Percentiles rank a stretch among this genome's conserved stretches.
These are phyloP conservation scores for Cosmia trapezina DNA, from an alignment of 2,888 invertebrate genomes.

Conservation along the genomic window DNA sequence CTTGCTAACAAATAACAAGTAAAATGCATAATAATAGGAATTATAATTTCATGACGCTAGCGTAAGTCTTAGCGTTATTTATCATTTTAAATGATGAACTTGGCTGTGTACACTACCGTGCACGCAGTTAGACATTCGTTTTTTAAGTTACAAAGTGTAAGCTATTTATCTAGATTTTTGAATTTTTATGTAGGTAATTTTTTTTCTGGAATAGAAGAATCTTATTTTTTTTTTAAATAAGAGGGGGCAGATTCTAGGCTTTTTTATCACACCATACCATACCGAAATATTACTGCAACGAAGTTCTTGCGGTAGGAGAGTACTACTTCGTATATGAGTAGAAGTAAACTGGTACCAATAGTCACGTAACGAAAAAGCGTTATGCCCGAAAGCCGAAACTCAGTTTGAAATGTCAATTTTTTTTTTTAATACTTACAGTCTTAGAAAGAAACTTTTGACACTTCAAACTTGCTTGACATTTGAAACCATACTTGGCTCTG, in stretches of 20 bases:
- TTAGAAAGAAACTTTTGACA: no score
- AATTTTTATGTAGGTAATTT: not conserved
- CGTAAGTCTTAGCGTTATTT: not conserved
- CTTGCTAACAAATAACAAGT: slow-evolving; percentile 6
- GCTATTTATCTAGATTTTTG: not conserved
- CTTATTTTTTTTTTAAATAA: not conserved
- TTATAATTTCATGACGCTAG: not conserved
- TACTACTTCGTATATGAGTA: no score
- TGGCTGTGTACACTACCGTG: slow-evolving; percentile 27
- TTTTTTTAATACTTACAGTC: no score
- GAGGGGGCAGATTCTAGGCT: not conserved
- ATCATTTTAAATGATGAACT: slow-evolving; percentile 10
- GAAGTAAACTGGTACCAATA: no score
- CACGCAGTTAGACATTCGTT: not conserved
- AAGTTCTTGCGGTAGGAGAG: no score
- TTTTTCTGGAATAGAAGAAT: not conserved
- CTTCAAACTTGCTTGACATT: no score
- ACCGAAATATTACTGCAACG: no score
- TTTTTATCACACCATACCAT: not conserved
- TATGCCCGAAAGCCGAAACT: no score
- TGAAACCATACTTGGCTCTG: no score
- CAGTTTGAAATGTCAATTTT: no score
- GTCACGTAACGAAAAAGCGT: no score
- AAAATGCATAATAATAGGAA: slow-evolving; percentile 16
- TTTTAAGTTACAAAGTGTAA: not conserved